Evolutionary conservation across 1,140 invertebrate species (phyloP).

Genomic region (Phocides pigmalion): DNA sequence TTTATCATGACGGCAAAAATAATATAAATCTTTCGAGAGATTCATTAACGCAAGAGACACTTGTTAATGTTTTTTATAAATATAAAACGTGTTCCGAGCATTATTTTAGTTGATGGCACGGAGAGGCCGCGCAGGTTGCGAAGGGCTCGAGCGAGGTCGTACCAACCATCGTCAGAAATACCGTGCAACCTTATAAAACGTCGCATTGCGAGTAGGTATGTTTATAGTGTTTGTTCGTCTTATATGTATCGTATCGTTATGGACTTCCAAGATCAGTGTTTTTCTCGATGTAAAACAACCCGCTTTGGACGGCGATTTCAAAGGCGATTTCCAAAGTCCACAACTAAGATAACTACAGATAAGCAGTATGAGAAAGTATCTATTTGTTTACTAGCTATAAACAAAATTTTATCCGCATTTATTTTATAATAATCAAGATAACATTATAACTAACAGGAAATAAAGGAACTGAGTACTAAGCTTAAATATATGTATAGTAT

Average conservation of each 20-base stretch:
- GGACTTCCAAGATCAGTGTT: not conserved
- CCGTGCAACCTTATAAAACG: constrained; percentile 22
- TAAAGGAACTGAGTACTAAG: no score
- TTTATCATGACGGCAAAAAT: not conserved
- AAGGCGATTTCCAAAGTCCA: no score
- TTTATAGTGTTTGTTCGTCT: constrained; percentile 3
- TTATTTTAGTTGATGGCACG: constrained; percentile 64
- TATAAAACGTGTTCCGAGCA: constrained; percentile 50
- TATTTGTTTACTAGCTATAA: no score
- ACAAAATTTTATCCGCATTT: no score
- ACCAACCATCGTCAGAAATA: constrained; percentile 31
- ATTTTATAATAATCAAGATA: no score
- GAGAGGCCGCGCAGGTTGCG: constrained; percentile 73
- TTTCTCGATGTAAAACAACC: no score
- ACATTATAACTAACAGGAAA: no score
- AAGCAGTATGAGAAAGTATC: no score
- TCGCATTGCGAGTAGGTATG: not conserved
- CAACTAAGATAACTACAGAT: no score
- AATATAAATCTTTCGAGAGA: constrained; percentile 19
- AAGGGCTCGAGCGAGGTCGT: constrained; percentile 72
- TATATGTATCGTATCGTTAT: not conserved
- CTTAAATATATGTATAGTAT: no score
- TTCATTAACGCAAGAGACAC: constrained; percentile 31
- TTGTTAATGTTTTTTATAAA: constrained; percentile 21
- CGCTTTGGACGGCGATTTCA: no score